A percentile compares a stretch with the other conserved stretches of the same genome.
Conservation (phyloP, 92 coral and sea anemone species). For the Micromussa lordhowensis region DNA sequence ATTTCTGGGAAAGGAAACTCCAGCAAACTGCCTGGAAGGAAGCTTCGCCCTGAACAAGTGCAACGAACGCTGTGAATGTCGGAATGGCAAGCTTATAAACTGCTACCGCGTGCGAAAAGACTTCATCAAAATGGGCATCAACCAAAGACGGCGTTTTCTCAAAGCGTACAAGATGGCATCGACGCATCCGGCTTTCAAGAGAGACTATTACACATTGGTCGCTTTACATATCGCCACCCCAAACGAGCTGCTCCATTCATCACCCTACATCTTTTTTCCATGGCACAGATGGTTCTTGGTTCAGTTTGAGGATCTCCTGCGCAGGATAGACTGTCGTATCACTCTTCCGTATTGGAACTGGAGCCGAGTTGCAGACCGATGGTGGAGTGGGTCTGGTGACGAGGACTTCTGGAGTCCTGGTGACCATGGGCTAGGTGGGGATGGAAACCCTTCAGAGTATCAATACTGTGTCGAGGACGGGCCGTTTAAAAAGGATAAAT, state of each 20-base stretch:
- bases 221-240: constrained; percentile 21
- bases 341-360: constrained; percentile 66
- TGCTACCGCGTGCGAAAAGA: constrained; percentile 42
- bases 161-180: constrained; percentile 24
- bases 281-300: constrained; percentile 70
- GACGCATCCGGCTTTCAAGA: not conserved
- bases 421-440: constrained; percentile 64
- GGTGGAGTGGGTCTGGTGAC: constrained; percentile 50
- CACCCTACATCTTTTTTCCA: constrained; percentile 51
- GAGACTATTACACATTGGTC: constrained; percentile 21
- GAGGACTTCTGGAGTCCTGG: constrained; percentile 53
- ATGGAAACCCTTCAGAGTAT: constrained; percentile 20
- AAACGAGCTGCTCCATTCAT: constrained; percentile 42
- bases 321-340: constrained; percentile 57
- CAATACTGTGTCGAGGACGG: constrained; percentile 57
- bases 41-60: constrained; percentile 25
- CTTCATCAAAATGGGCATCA: constrained; percentile 17
- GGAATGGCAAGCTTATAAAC: constrained; percentile 9
- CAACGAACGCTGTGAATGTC: constrained; percentile 31
- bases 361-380: constrained; percentile 52
- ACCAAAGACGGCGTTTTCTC: constrained; percentile 15
- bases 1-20: not conserved
- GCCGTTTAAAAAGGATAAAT: constrained; percentile 42
- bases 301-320: constrained; percentile 56
- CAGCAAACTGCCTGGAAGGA: constrained; percentile 3